These are phyloP conservation scores for Hippoglossus hippoglossus DNA, from an alignment of 2,797 vertebrate genomes.

Conservation along the genomic window DNA sequence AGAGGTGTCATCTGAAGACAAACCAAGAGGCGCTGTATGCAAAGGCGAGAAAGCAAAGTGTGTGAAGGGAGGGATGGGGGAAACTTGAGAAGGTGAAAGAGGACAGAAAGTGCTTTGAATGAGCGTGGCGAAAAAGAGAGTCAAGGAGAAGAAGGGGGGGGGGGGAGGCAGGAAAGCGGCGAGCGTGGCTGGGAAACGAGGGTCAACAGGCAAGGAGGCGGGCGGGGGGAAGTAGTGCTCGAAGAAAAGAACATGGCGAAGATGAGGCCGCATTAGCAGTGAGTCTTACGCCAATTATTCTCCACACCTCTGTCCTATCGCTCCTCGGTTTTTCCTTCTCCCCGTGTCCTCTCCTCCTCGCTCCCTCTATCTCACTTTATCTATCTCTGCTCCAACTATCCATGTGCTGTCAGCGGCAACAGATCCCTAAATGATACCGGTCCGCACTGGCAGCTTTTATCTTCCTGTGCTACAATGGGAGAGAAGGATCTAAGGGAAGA, in stretches of 20 bases:
- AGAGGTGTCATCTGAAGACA: conserved; percentile 70
- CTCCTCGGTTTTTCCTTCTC: conserved; percentile 27
- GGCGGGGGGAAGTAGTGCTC: conserved; percentile 45
- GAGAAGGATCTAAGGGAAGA: conserved; percentile 77
- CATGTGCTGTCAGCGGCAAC: conserved; percentile 81
- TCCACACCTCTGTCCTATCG: conserved; percentile 13
- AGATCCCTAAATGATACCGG: conserved; percentile 83
- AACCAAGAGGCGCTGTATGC: conserved; percentile 62
- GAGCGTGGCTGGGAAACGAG: conserved; percentile 25
- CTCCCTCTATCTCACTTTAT: conserved; percentile 65
- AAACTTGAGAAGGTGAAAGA: conserved; percentile 77
- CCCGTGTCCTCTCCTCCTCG: conserved; percentile 65
- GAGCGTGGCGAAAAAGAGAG: conserved; percentile 54
- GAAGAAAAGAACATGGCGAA: conserved; percentile 63
- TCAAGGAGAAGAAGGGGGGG: conserved; percentile 35
- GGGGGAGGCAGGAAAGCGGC: conserved; percentile 20
- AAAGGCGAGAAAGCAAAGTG: conserved; percentile 58
- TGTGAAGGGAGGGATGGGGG: conserved; percentile 39
- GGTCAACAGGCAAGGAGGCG: conserved; percentile 46
- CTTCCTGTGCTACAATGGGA: conserved; percentile 81
- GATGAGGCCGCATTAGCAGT: conserved; percentile 73
- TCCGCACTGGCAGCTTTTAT: conserved; percentile 80
- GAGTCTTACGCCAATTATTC: conserved; percentile 79
- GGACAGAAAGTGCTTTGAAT: conserved; percentile 70
- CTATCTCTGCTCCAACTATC: conserved; percentile 75